Evolutionary conservation across 2,888 invertebrate genomes (phyloP).

Genomic region (Diadegma fenestrale): DNA sequence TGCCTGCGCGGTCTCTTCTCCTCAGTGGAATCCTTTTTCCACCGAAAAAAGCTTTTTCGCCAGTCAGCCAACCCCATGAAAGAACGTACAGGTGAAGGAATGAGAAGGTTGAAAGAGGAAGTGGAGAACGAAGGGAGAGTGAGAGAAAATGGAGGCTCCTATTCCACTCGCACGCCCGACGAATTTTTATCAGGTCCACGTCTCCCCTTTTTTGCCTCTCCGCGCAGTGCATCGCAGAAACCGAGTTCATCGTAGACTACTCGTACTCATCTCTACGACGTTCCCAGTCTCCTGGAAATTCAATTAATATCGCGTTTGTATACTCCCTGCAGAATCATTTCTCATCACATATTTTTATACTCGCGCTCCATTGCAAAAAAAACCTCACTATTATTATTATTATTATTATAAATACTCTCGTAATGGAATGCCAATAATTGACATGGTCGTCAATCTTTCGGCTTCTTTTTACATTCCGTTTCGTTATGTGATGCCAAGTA

Average conservation of each 20-base stretch:
- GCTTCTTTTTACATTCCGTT: background rate
- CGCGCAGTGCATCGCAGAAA: constrained; percentile 14
- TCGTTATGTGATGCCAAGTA: background rate
- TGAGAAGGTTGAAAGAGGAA: constrained; percentile 28
- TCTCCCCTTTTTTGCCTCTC: constrained; percentile 50
- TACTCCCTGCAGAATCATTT: constrained; percentile 37
- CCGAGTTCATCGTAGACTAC: constrained; percentile 35
- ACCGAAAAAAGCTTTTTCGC: constrained; percentile 61
- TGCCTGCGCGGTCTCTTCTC: constrained; percentile 66
- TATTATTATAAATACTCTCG: constrained; percentile 31
- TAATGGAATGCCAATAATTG: background rate
- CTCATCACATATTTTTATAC: constrained; percentile 12
- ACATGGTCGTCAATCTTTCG: background rate
- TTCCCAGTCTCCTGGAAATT: constrained; percentile 60
- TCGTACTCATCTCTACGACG: constrained; percentile 25
- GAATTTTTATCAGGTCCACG: constrained; percentile 67
- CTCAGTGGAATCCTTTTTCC: constrained; percentile 69
- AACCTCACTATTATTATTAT: constrained; percentile 16
- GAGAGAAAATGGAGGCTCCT: constrained; percentile 46
- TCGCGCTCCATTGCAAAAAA: background rate
- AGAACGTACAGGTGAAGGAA: constrained; percentile 42
- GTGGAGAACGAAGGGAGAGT: constrained; percentile 22
- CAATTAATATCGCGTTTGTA: constrained; percentile 66
- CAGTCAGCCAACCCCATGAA: constrained; percentile 64
- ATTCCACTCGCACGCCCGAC: constrained; percentile 66